phyloP scores from a whole-genome alignment of 2,797 vertebrate genomes.

The Ciconia nigra region DNA sequence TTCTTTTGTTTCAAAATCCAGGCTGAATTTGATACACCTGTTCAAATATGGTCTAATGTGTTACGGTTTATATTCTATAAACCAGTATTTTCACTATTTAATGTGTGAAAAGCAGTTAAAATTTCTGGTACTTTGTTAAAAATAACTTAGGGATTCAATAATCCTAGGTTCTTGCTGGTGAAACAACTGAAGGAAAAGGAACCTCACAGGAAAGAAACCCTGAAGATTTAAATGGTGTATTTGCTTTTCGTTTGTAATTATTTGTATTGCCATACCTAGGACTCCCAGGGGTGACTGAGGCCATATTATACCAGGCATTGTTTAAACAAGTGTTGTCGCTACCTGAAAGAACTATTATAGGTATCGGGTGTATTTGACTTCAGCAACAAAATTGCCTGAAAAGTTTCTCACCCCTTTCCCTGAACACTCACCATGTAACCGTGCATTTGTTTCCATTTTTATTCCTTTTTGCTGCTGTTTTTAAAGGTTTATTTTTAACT shows the following conservation, averaged over 20 bases:
- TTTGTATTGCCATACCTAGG: neutral
- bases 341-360: neutral
- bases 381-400: neutral
- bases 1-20: neutral
- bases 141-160: neutral
- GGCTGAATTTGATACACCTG: neutral
- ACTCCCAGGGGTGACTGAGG: neutral
- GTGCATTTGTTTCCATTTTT: accelerated
- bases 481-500: neutral
- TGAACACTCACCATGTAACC: neutral
- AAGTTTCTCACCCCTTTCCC: neutral
- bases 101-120: neutral
- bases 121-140: neutral
- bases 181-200: neutral
- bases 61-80: neutral
- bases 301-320: neutral
- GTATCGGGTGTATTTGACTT: neutral
- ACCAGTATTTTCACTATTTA: neutral
- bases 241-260: neutral
- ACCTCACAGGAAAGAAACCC: neutral
- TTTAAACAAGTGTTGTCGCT: neutral
- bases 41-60: neutral
- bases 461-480: neutral
- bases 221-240: neutral
- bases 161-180: neutral